Percentiles rank a stretch among this genome's conserved stretches.
Conservation (phyloP, 2,888 invertebrate species). For the Melinaea menophilus region DNA sequence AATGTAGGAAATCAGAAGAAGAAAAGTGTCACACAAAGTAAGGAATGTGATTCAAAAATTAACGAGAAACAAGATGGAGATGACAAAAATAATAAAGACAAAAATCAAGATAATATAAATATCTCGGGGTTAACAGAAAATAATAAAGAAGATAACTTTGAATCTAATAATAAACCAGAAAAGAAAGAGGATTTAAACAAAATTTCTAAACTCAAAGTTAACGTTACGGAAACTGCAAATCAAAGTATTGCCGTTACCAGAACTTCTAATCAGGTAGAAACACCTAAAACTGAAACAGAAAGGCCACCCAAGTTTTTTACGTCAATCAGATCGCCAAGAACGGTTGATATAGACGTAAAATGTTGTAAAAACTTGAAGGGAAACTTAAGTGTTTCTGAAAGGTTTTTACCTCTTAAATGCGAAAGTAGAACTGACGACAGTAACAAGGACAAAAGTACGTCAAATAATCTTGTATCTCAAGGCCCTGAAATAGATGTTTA, state of each 20-base stretch:
- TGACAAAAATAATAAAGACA: conserved; percentile 22
- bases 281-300: conserved; percentile 62
- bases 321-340: conserved; percentile 63
- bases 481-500: conserved; percentile 71
- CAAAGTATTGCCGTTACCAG: conserved; percentile 15
- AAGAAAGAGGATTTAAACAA: conserved; percentile 28
- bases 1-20: conserved; percentile 49
- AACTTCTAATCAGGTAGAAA: conserved; percentile 36
- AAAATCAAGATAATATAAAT: conserved; percentile 14
- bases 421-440: conserved; percentile 60
- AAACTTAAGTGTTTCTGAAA: conserved; percentile 66
- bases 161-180: conserved; percentile 23
- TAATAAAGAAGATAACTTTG: conserved; percentile 13
- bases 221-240: conserved; percentile 10
- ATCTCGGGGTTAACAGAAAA: conserved; percentile 11
- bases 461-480: conserved; percentile 60
- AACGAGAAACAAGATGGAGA: conserved; percentile 33
- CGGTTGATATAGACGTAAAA: conserved; percentile 70
- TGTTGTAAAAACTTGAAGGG: conserved; percentile 70
- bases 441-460: conserved; percentile 52
- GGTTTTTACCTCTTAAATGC: conserved; percentile 64
- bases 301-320: conserved; percentile 72
- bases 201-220: conserved; percentile 40
- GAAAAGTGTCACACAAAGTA: conserved; percentile 37
- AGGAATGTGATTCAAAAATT: conserved; percentile 28